These are phyloP conservation scores for Aptenodytes patagonicus DNA, from an alignment of 2,113 vertebrate species.

Conservation along the genomic window DNA sequence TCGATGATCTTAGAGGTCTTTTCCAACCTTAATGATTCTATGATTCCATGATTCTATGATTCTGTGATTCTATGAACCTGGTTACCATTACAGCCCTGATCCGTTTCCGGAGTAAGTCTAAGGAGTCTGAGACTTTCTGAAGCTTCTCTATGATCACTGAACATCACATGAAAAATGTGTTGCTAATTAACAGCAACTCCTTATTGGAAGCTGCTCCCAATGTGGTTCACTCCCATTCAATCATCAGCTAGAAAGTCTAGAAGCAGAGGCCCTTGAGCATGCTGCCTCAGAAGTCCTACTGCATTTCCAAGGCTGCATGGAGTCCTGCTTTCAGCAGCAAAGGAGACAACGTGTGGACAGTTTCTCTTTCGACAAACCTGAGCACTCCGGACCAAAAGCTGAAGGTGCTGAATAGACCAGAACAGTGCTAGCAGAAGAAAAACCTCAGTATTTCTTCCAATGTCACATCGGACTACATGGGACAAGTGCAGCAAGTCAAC, in stretches of 20 bases:
- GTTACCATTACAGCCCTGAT: not conserved
- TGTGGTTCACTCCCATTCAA: not conserved
- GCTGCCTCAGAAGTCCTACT: not conserved
- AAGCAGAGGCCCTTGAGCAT: not conserved
- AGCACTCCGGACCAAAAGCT: not conserved
- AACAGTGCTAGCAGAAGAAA: not conserved
- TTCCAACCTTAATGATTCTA: too few species aligned
- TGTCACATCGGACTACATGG: not conserved
- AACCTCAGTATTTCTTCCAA: not conserved
- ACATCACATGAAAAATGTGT: not conserved
- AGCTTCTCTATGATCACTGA: not conserved
- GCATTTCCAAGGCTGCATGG: not conserved
- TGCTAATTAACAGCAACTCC: not conserved
- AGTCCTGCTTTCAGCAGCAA: not conserved
- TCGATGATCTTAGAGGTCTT: too few species aligned
- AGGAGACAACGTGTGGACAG: accelerated
- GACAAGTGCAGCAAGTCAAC: not conserved
- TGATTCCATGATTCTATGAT: too few species aligned
- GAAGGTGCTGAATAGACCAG: not conserved
- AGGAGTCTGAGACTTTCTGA: not conserved
- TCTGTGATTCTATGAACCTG: not conserved
- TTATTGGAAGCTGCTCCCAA: not conserved
- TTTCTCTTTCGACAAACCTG: not conserved
- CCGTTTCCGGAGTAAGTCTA: not conserved
- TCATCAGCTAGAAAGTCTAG: not conserved